Percentiles rank a stretch among this genome's conserved stretches.
Evolutionary conservation across 2,888 invertebrate species (phyloP).

Genomic region (Tetramorium bicarinatum): DNA sequence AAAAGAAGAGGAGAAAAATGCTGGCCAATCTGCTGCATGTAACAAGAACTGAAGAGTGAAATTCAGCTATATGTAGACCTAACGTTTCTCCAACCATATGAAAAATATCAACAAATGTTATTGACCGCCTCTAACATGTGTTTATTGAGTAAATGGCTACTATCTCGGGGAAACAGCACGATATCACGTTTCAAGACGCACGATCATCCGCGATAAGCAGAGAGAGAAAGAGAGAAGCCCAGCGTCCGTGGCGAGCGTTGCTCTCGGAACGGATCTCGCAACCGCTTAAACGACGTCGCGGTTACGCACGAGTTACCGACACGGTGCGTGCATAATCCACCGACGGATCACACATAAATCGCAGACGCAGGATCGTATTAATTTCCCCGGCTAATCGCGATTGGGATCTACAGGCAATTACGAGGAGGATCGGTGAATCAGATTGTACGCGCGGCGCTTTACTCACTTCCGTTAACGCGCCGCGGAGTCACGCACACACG

Average conservation of each 20-base stretch:
- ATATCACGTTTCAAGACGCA: conserved; percentile 15
- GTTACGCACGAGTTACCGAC: conserved; percentile 65
- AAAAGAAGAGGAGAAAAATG: neutral
- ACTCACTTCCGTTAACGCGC: conserved; percentile 71
- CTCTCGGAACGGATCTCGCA: conserved; percentile 30
- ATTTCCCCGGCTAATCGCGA: conserved; percentile 83
- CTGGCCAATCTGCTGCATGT: neutral
- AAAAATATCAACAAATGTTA: neutral
- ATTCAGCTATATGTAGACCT: neutral
- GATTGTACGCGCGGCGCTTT: conserved; percentile 68
- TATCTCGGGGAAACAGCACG: neutral
- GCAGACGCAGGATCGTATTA: conserved; percentile 80
- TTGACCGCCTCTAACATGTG: neutral
- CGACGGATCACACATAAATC: conserved; percentile 79
- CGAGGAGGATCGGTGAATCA: conserved; percentile 82
- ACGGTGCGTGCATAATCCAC: conserved; percentile 74
- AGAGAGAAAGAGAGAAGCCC: neutral
- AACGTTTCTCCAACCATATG: neutral
- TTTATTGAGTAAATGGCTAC: neutral
- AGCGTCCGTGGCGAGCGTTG: conserved; percentile 28
- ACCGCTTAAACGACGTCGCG: conserved; percentile 59
- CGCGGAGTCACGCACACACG: conserved; percentile 78
- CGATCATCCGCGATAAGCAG: conserved; percentile 6
- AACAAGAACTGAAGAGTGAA: neutral
- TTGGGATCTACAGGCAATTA: conserved; percentile 85